Evolutionary conservation across 1,140 invertebrate species (phyloP), one percentile per base, ranked within the genome.

Genomic region (Meloidogyne chitwoodi): DNA sequence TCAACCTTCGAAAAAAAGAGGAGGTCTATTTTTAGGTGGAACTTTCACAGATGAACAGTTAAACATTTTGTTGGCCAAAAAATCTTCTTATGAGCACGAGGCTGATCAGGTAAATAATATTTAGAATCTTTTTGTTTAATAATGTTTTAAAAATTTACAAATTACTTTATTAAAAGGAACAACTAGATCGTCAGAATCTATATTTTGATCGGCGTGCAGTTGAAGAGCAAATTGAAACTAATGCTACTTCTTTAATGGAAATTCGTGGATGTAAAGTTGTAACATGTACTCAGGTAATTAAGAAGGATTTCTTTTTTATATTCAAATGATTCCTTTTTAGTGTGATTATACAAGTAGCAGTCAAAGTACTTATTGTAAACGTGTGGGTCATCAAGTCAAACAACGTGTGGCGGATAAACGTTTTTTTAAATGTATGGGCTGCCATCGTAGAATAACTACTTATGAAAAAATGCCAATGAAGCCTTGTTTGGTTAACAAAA

Each of bases 251-350:
- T 24, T 26, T 83, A 26, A 83, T 83, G 80, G 80, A 81, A 38
- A 44, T 83, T 29, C 83, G 82, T 5, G 65, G 81, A 44, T 80
- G 84, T 61, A 70, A 75, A 44, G 80, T 81, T 10, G 78, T 81
- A 5, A 79, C 82, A 19, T 81, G 80, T 56, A 74, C 70, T 71
- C 31, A n/a, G 14, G 80, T 81, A 66, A 83, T 29, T 71, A 6
- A 74, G 3, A 19, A 26, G 16, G 5, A 27, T 29, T 29, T n/a
- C n/a, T n/a, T n/a, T n/a, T n/a, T n/a, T n/a, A n/a, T n/a, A n/a
- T n/a, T 14, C 3, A 8, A 38, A 38, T 38, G 34, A 6, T 41
- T 66, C 0, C 8, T 19, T 76, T 70, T 72, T 41, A 81, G 80
- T 81, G 80, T 68, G 67, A 72, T 44, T 81, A 81, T 67, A 81